Conservation (phyloP, 2,113 vertebrate species). For the Orientallactaga bullata region DNA sequence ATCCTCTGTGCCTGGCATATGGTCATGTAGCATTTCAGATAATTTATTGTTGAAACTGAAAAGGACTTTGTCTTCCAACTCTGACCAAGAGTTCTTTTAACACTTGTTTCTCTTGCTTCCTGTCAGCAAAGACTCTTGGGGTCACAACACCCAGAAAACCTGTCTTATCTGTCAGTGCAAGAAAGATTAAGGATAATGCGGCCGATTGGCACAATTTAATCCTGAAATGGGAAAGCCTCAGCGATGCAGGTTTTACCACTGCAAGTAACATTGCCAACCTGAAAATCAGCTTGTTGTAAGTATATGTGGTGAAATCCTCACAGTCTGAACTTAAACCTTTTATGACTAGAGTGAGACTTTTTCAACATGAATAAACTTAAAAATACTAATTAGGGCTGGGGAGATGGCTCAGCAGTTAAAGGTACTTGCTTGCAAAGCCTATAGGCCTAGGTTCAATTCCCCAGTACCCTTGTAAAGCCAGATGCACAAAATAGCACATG, state of each 20-base stretch:
- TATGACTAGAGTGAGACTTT: background rate
- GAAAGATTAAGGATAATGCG: conserved; percentile 96
- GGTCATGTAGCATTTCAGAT: background rate
- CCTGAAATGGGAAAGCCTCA: conserved; percentile 93
- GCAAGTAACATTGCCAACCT: conserved; percentile 91
- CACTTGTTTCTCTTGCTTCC: conserved; percentile 48
- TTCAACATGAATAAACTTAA: background rate
- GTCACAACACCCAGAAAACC: conserved; percentile 87
- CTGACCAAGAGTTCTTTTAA: background rate
- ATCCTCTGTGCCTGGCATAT: too few species aligned
- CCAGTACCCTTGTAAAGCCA: too few species aligned
- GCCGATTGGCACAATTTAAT: conserved; percentile 98
- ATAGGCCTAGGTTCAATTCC: too few species aligned
- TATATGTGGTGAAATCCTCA: background rate
- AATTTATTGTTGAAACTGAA: background rate
- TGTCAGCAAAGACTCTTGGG: conserved; percentile 83
- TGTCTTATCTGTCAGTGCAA: conserved; percentile 91
- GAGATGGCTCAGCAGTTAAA: too few species aligned
- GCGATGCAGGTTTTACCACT: conserved; percentile 87
- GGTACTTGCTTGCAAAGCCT: too few species aligned
- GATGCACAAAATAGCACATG: too few species aligned
- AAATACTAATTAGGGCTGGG: background rate
- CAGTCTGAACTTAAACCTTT: background rate
- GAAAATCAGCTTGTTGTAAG: conserved; percentile 89
- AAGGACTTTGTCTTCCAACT: background rate